phyloP scores from a whole-genome alignment of 2,797 vertebrate species.

The Halcyon chelicuti region DNA sequence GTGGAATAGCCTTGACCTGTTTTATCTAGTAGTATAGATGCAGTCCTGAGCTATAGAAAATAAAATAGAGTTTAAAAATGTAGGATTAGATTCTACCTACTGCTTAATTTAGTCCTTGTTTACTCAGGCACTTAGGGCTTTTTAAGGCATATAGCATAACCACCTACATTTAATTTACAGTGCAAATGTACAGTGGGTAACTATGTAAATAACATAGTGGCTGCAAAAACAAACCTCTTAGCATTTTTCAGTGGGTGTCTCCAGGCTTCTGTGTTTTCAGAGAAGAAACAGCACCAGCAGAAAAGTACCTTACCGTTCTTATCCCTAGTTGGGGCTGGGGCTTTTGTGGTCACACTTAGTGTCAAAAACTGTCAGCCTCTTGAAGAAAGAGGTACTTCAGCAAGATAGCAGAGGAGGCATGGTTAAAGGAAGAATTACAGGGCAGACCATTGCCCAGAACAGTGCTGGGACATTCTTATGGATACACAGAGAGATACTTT shows the following conservation, averaged over 20 bases:
- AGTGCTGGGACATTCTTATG: background rate
- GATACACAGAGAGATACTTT: background rate
- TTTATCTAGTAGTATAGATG: background rate
- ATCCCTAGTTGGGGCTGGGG: background rate
- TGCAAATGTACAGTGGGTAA: background rate
- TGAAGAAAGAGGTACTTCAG: background rate
- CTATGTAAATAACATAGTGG: constrained; percentile 19
- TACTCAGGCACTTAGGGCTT: background rate
- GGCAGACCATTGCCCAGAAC: background rate
- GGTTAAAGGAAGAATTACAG: background rate
- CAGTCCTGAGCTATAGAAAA: background rate
- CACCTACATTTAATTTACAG: constrained; percentile 23
- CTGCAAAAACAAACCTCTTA: background rate
- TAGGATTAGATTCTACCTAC: background rate
- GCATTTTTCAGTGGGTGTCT: background rate
- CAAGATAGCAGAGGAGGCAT: background rate
- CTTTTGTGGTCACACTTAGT: background rate
- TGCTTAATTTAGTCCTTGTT: background rate
- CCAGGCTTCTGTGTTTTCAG: background rate
- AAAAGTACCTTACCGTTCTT: background rate
- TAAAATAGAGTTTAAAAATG: background rate
- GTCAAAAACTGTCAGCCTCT: background rate
- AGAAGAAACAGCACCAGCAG: background rate
- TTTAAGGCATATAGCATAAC: background rate
- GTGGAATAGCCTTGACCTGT: background rate